Percentiles rank a stretch among this genome's conserved stretches.
Evolutionary conservation across 2,797 vertebrate species (phyloP).

Genomic region (Neomorphus geoffroyi): DNA sequence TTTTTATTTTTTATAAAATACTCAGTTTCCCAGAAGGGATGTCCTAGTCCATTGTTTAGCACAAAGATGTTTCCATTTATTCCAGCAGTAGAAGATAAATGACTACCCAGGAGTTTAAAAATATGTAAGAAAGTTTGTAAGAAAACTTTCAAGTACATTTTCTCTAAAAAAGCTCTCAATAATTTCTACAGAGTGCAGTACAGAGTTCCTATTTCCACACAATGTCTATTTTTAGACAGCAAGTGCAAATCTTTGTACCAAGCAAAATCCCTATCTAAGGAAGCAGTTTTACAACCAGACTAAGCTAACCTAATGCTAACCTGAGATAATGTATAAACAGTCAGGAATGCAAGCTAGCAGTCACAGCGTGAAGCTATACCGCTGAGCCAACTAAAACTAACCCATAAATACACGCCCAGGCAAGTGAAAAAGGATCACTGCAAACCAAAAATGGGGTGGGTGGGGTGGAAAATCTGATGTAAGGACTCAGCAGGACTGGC

Average conservation of each 20-base stretch:
- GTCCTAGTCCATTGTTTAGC: conserved; percentile 27
- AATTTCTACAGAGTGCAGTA: background rate
- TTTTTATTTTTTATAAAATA: background rate
- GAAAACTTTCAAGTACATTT: background rate
- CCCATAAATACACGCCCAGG: background rate
- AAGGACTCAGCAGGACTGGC: background rate
- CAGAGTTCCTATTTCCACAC: background rate
- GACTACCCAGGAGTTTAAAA: background rate
- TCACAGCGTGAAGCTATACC: background rate
- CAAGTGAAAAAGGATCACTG: background rate
- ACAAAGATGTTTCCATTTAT: conserved; percentile 18
- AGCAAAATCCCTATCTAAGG: background rate
- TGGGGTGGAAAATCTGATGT: background rate
- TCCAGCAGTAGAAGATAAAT: conserved; percentile 30
- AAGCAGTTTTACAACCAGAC: background rate
- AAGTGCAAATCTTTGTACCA: fast-evolving
- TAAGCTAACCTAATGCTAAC: background rate
- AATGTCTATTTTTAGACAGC: background rate
- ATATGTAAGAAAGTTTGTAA: background rate
- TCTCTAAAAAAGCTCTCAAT: background rate
- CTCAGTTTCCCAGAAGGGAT: conserved; percentile 15
- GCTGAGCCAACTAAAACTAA: background rate
- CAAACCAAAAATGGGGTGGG: background rate
- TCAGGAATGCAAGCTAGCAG: background rate
- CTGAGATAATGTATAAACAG: background rate